A percentile compares a stretch with the other conserved stretches of the same genome.
Conservation (phyloP, 2,888 invertebrate species). For the Gryllus longicercus region DNA sequence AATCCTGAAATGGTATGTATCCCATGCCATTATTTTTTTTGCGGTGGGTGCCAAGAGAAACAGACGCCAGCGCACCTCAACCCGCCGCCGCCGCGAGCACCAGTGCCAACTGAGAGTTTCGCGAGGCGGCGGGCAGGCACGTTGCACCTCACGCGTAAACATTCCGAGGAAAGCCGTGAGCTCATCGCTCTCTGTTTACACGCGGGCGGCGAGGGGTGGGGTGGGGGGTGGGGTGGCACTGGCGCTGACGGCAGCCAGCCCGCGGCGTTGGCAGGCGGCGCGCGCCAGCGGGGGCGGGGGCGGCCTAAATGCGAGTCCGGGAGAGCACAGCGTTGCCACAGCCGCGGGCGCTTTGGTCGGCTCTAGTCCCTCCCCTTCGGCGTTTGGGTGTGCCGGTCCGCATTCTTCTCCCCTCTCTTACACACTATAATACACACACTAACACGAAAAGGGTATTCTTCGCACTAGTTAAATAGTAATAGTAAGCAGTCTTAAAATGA, state of each 20-base stretch:
- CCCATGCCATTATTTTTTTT: no score
- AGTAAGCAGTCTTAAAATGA: no score
- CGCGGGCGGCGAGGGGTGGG: not conserved
- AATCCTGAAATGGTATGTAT: no score
- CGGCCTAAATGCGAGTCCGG: not conserved
- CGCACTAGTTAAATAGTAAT: no score
- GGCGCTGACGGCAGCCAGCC: constrained; percentile 23
- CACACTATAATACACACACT: no score
- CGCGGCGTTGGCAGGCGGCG: constrained; percentile 21
- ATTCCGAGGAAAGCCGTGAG: constrained; percentile 17
- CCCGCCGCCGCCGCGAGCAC: not conserved
- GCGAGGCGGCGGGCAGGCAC: not conserved
- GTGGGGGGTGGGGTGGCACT: not conserved
- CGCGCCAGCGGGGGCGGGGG: no score
- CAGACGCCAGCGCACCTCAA: not conserved
- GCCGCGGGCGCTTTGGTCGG: not conserved
- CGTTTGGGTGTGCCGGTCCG: no score
- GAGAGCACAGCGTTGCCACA: not conserved
- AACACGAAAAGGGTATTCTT: no score
- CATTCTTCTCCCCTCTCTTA: no score
- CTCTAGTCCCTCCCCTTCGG: no score
- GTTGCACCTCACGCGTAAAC: not conserved
- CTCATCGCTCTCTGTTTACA: not conserved
- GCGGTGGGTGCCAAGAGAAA: no score
- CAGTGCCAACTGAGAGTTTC: not conserved